Conservation (phyloP, 2,113 vertebrate species). For the Aplodontia rufa region DNA sequence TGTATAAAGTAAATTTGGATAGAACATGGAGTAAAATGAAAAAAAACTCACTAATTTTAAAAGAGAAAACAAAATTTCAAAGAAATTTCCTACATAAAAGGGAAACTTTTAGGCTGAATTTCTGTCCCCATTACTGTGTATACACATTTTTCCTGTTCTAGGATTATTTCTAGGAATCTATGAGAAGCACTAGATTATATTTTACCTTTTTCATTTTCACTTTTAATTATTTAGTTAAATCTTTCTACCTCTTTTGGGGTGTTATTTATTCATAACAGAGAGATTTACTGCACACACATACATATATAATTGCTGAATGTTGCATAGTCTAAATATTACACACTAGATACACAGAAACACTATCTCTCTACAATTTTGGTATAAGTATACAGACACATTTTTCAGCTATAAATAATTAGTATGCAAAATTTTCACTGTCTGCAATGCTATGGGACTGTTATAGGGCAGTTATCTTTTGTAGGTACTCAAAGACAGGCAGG, state of each 20-base stretch:
- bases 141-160: background rate
- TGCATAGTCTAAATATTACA: background rate
- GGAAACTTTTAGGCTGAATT: background rate
- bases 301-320: background rate
- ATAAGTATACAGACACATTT: conserved; percentile 29
- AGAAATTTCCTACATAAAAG: background rate
- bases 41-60: background rate
- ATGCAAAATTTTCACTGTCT: background rate
- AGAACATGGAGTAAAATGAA: background rate
- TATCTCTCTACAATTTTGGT: background rate
- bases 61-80: background rate
- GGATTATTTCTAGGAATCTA: background rate
- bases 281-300: background rate
- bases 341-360: background rate
- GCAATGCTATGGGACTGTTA: background rate
- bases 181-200: background rate
- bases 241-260: background rate
- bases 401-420: conserved; percentile 16
- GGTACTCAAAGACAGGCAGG: too few relatives aligned
- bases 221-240: too few relatives aligned
- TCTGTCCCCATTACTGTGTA: background rate
- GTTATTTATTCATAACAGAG: background rate
- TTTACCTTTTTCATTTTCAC: background rate
- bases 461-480: background rate
- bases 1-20: background rate